Evolutionary conservation across 2,888 invertebrate species (phyloP).

Genomic region (Hermaeophaga mercurialis): DNA sequence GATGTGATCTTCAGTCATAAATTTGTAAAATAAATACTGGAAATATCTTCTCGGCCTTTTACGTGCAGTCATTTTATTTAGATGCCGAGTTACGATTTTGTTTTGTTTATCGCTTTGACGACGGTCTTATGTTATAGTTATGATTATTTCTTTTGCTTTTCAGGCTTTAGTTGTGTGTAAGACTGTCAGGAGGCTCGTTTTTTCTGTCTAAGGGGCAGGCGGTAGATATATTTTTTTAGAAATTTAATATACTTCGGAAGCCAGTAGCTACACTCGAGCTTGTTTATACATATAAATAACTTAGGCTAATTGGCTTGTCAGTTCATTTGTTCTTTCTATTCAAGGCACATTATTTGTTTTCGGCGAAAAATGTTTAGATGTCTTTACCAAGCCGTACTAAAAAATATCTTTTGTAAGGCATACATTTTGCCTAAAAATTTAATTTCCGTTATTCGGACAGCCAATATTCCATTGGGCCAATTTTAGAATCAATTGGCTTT

Average conservation of each 20-base stretch:
- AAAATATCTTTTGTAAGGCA: no score
- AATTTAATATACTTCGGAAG: constrained; percentile 27
- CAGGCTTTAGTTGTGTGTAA: constrained; percentile 10
- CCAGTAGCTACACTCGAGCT: constrained; percentile 25
- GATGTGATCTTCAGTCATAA: constrained; percentile 58
- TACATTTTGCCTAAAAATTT: no score
- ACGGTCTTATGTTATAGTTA: constrained; percentile 51
- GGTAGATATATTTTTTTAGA: constrained; percentile 31
- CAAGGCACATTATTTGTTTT: no score
- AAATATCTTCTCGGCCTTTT: constrained; percentile 34
- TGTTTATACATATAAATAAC: neutral
- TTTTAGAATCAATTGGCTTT: no score
- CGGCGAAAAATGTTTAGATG: no score
- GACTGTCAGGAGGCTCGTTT: neutral
- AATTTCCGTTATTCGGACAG: no score
- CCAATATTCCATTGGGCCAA: no score
- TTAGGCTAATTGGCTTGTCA: neutral
- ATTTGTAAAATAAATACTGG: constrained; percentile 59
- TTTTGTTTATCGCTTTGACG: constrained; percentile 56
- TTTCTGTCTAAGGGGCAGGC: neutral
- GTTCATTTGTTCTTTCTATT: neutral
- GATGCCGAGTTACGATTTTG: constrained; percentile 53
- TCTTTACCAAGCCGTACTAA: no score
- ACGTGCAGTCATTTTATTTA: constrained; percentile 42
- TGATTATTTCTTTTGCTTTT: constrained; percentile 39